phyloP scores from a whole-genome alignment of 2,888 invertebrate genomes.

The Parthenolecanium corni region DNA sequence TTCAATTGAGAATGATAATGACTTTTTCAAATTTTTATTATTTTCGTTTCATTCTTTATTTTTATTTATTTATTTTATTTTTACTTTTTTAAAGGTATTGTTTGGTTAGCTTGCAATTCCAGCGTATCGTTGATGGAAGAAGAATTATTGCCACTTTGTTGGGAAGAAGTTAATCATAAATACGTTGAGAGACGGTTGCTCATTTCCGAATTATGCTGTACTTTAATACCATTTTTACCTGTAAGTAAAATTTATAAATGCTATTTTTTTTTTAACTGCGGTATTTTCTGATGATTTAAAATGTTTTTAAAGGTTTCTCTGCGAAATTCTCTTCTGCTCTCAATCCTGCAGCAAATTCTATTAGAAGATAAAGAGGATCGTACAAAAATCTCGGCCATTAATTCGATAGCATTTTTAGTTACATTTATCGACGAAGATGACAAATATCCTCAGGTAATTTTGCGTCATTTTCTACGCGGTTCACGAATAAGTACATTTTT shows the following conservation, averaged over 20 bases:
- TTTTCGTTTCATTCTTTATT: background rate
- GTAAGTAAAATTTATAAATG: constrained; percentile 36
- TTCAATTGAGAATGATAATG: background rate
- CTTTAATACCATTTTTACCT: constrained; percentile 52
- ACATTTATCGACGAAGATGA: constrained; percentile 53
- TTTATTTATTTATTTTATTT: too few species aligned
- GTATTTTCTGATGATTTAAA: background rate
- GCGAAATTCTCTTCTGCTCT: constrained; percentile 54
- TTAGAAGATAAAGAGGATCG: constrained; percentile 51
- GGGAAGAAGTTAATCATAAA: constrained; percentile 59
- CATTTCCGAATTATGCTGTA: constrained; percentile 56
- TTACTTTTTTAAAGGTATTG: constrained; percentile 42
- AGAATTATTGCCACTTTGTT: constrained; percentile 57
- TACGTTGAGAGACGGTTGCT: constrained; percentile 53
- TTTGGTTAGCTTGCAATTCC: constrained; percentile 40
- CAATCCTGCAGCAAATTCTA: constrained; percentile 60
- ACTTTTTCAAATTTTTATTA: constrained; percentile 11
- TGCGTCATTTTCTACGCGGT: background rate
- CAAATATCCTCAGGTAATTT: constrained; percentile 47
- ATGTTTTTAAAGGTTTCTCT: constrained; percentile 43
- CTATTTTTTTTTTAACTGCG: background rate
- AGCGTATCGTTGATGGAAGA: constrained; percentile 47
- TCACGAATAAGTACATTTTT: background rate
- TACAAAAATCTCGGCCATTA: constrained; percentile 50
- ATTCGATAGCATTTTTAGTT: constrained; percentile 49